phyloP scores from a whole-genome alignment of 2,113 vertebrate genomes.

The Clarias macrocephalus region DNA sequence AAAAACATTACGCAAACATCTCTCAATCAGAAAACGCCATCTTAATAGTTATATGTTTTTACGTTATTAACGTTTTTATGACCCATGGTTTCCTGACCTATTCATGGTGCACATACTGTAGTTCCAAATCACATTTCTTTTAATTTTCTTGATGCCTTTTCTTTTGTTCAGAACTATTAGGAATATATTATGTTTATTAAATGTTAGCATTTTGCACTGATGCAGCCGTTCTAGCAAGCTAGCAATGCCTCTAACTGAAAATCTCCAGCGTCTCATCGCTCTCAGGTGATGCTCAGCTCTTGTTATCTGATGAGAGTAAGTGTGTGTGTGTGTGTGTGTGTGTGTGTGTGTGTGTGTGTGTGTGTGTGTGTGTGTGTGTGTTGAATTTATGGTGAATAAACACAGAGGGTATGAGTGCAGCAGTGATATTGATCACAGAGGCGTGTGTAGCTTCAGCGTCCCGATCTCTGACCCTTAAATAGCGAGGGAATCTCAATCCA shows the following conservation, averaged over 20 bases:
- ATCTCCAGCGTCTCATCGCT: slow-evolving; percentile 43
- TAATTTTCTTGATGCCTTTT: background rate
- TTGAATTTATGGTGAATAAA: slow-evolving; percentile 85
- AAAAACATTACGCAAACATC: background rate
- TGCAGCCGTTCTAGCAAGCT: background rate
- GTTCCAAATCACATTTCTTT: background rate
- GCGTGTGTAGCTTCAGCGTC: slow-evolving; percentile 76
- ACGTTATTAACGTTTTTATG: background rate
- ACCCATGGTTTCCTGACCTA: background rate
- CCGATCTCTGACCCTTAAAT: slow-evolving; percentile 97
- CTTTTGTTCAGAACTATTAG: too few relatives aligned
- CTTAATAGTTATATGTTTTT: background rate
- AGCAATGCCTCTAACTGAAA: background rate
- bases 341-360: slow-evolving; percentile 26
- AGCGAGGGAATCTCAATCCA: slow-evolving; percentile 98
- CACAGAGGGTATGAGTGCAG: slow-evolving; percentile 75
- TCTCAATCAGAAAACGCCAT: background rate
- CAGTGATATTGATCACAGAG: slow-evolving; percentile 84
- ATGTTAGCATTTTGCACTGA: background rate
- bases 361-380: slow-evolving; percentile 32
- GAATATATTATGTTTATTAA: background rate
- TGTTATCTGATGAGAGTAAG: slow-evolving; percentile 62
- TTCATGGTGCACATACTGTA: background rate
- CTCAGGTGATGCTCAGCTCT: slow-evolving; percentile 61
- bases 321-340: background rate